Evolutionary conservation across 2,888 invertebrate genomes (phyloP), one percentile per base, ranked within the genome.

Genomic region (Serrognathus titanus): DNA sequence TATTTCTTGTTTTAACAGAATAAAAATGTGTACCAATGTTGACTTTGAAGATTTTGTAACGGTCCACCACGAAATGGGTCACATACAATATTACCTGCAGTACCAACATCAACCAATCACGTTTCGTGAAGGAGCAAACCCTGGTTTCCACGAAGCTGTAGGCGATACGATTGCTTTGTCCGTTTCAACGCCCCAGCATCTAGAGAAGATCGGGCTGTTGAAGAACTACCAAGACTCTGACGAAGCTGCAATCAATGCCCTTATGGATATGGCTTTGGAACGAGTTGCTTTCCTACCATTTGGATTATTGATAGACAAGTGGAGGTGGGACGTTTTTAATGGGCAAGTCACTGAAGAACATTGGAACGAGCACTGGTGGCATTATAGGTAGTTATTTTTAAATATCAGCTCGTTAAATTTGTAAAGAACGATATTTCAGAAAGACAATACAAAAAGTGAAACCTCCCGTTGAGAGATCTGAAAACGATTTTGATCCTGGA

Each of bases 1-100:
- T 16, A 45, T 9, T 45, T 10, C n/a, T n/a, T n/a, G n/a, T 45
- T 11, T 40, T 47, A 39, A 41, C 49, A 83, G 85, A 69, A 83
- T 87, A 57, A 81, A 82, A 61, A 82, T 85, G 71, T 87, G 87
- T 62, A 84, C 85, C 0, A 73, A 78, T 1, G 75, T 84, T 8
- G 82, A 81, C 0, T 79, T 76, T 62, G 80, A 79, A 7, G 81
- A 86, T 71, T 83, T 87, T 64, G 78, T 82, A 57, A 86, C 85
- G 0, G 84, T 86, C 1, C 88, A 90, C 64, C 90, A 90, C 66
- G 90, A 90, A 75, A 88, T 86, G 72, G 85, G 85, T 0, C 86
- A 86, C 61, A 82, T 87, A 1, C 82, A 86, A 65, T 87, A 87
- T 66, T 85, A 81, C 68, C 78, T 82, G 58, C 82, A 83, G 57